Conservation (phyloP, 2,888 invertebrate genomes). For the Cheilosia soror region DNA sequence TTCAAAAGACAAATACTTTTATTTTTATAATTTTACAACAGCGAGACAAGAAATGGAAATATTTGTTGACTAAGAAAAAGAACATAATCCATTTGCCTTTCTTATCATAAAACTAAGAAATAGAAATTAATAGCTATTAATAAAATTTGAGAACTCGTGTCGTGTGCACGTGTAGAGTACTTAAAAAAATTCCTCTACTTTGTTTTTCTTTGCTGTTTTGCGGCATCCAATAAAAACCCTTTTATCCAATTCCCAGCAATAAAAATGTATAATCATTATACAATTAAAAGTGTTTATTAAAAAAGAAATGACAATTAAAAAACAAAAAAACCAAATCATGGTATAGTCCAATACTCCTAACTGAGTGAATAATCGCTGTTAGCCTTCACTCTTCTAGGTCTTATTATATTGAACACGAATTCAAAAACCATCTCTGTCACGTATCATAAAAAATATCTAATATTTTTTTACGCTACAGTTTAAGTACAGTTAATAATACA, state of each 20-base stretch:
- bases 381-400: too few relatives aligned
- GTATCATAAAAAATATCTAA: too few relatives aligned
- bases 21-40: not conserved
- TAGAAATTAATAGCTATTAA: not conserved
- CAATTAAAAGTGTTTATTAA: constrained; percentile 16
- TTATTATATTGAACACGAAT: too few relatives aligned
- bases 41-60: not conserved
- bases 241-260: constrained; percentile 37
- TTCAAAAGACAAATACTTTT: not conserved
- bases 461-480: too few relatives aligned
- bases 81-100: too few relatives aligned
- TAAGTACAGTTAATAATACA: too few relatives aligned
- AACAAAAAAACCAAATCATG: not conserved
- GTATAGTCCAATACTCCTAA: not conserved
- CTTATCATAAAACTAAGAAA: not conserved
- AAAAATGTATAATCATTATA: constrained; percentile 19
- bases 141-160: not conserved
- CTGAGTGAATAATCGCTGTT: not conserved
- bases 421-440: too few relatives aligned
- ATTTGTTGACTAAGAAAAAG: not conserved
- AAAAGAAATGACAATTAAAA: not conserved
- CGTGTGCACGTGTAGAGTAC: not conserved
- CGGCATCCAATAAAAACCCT: constrained; percentile 28
- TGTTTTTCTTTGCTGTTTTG: not conserved
- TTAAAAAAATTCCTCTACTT: not conserved